These are phyloP conservation scores for Caenorhabditis sulstoni DNA, from an alignment of 2,888 invertebrate species.

Conservation along the genomic window DNA sequence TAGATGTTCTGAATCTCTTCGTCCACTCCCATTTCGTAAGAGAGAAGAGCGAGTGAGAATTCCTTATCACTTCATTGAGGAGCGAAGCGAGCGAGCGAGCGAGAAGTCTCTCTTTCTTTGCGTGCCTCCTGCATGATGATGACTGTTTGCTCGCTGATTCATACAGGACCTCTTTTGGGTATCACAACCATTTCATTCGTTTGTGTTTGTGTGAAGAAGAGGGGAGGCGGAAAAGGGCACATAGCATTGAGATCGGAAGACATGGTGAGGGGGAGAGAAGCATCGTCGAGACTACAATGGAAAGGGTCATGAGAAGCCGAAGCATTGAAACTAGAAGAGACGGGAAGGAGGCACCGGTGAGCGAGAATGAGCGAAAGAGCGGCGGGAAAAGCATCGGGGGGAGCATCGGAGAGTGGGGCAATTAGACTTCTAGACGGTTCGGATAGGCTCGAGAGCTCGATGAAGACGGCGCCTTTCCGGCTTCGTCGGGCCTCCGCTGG, in stretches of 20 bases:
- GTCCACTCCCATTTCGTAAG: constrained; percentile 62
- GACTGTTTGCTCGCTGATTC: constrained; percentile 56
- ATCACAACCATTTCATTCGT: constrained; percentile 22
- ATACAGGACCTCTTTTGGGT: constrained; percentile 5
- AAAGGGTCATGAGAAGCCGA: constrained; percentile 35
- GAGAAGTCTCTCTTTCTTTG: constrained; percentile 4
- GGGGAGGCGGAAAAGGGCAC: constrained; percentile 27
- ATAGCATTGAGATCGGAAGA: constrained; percentile 21
- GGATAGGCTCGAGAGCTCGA: constrained; percentile 32
- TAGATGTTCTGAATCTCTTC: constrained; percentile 66
- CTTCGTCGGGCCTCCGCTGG: constrained; percentile 64
- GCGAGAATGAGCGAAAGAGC: constrained; percentile 42
- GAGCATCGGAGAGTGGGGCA: not conserved
- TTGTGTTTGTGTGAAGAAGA: constrained; percentile 3
- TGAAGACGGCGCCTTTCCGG: constrained; percentile 38
- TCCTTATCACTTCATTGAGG: constrained; percentile 51
- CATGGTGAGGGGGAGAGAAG: not conserved
- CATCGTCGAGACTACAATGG: constrained; percentile 40
- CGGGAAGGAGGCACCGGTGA: constrained; percentile 39
- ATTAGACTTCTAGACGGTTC: constrained; percentile 50
- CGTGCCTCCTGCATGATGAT: too few species aligned
- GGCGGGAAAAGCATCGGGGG: not conserved
- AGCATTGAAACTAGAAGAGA: constrained; percentile 21
- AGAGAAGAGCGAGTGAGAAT: constrained; percentile 5
- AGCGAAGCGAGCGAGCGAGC: constrained; percentile 2